A percentile compares a stretch with the other conserved stretches of the same genome.
phyloP scores from a whole-genome alignment of 2,797 vertebrate species.

The Tapera naevia region DNA sequence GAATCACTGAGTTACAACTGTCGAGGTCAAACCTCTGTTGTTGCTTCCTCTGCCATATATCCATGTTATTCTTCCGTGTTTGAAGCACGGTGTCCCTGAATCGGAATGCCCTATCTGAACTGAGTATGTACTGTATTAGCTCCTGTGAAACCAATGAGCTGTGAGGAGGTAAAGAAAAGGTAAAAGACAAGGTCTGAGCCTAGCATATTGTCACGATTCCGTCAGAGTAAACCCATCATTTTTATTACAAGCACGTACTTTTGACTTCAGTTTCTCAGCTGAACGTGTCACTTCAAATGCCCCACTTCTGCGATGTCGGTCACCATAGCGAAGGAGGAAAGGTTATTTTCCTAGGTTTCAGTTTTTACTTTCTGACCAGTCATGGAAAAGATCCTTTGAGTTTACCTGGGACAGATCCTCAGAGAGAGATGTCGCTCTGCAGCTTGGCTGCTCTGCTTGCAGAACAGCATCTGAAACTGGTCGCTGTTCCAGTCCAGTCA shows the following conservation, averaged over 20 bases:
- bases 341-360: not conserved
- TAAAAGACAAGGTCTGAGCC: not conserved
- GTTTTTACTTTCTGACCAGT: not conserved
- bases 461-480: slow-evolving; percentile 23
- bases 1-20: not conserved
- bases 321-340: not conserved
- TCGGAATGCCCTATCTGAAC: not conserved
- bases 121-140: rapidly evolving
- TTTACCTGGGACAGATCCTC: slow-evolving; percentile 71
- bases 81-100: not conserved
- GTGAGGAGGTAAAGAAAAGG: not conserved
- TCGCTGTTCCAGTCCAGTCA: slow-evolving; percentile 65
- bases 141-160: not conserved
- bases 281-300: not conserved
- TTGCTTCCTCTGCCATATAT: not conserved
- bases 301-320: not conserved
- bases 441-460: slow-evolving; percentile 41
- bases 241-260: not conserved
- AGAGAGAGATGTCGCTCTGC: not conserved
- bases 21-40: not conserved
- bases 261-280: not conserved
- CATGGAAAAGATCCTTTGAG: not conserved
- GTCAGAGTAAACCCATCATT: not conserved
- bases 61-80: not conserved
- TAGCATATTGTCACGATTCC: not conserved